phyloP scores from a whole-genome alignment of 2,888 invertebrate species.

The Clivina fossor region DNA sequence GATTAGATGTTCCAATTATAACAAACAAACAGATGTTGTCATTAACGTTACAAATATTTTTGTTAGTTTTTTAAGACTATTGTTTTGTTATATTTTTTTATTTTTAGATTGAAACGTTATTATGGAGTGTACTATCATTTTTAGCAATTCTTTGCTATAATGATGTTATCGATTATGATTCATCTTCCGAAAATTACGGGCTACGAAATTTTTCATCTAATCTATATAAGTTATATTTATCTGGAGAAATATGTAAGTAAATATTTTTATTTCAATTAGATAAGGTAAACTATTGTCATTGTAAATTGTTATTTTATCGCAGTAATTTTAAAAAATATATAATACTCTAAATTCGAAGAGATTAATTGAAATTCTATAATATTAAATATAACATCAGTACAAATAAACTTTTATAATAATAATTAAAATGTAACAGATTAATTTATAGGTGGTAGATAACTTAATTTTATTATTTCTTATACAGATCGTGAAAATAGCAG shows the following conservation, averaged over 20 bases:
- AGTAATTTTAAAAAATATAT: too few species aligned
- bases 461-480: background rate
- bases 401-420: too few species aligned
- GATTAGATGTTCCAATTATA: too few species aligned
- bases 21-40: too few species aligned
- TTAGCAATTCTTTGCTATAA: slow-evolving; percentile 11
- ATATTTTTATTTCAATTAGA: background rate
- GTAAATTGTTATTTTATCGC: too few species aligned
- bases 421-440: too few species aligned
- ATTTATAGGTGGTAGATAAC: background rate
- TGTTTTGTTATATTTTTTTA: too few species aligned
- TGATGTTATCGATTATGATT: slow-evolving; percentile 7
- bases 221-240: slow-evolving; percentile 16
- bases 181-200: background rate
- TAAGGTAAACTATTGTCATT: background rate
- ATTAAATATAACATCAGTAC: too few species aligned
- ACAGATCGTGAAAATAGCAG: slow-evolving; percentile 1
- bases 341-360: too few species aligned
- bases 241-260: slow-evolving; percentile 10
- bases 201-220: slow-evolving; percentile 1
- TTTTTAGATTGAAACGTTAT: slow-evolving; percentile 19
- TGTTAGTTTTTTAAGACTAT: too few species aligned
- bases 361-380: too few species aligned
- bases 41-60: too few species aligned
- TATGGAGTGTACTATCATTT: slow-evolving; percentile 11